These are phyloP conservation scores for Leucopsar rothschildi DNA, from an alignment of 2,113 vertebrate genomes.

Conservation along the genomic window DNA sequence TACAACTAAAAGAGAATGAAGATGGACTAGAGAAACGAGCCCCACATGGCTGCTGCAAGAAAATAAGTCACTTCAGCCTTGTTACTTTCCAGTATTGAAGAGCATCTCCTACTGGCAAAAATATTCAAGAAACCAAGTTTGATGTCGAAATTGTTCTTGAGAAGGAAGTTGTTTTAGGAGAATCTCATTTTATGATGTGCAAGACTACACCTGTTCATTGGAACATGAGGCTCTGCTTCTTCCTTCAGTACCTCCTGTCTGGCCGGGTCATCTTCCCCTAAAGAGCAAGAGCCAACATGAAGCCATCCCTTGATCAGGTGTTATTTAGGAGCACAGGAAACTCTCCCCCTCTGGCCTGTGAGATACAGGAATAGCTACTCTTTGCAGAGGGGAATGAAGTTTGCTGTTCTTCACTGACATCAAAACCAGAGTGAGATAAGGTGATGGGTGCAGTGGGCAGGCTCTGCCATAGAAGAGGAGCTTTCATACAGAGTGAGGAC, in stretches of 20 bases:
- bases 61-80: not conserved
- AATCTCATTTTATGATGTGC: not conserved
- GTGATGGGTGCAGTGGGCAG: not conserved
- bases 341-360: not conserved
- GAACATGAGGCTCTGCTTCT: not conserved
- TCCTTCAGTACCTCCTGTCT: not conserved
- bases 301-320: not conserved
- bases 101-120: not conserved
- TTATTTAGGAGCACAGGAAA: not conserved
- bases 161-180: not conserved
- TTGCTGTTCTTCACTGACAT: not conserved
- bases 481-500: rapidly evolving
- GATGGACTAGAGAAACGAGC: rapidly evolving
- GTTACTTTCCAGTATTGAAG: not conserved
- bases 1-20: not conserved
- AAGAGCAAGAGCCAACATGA: rapidly evolving
- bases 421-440: not conserved
- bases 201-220: not conserved
- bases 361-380: not conserved
- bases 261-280: not conserved
- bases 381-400: not conserved
- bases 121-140: not conserved
- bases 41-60: not conserved
- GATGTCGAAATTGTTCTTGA: not conserved
- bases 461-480: not conserved